phyloP scores from a whole-genome alignment of 2,797 vertebrate genomes.

The Phalloptychus januarius region DNA sequence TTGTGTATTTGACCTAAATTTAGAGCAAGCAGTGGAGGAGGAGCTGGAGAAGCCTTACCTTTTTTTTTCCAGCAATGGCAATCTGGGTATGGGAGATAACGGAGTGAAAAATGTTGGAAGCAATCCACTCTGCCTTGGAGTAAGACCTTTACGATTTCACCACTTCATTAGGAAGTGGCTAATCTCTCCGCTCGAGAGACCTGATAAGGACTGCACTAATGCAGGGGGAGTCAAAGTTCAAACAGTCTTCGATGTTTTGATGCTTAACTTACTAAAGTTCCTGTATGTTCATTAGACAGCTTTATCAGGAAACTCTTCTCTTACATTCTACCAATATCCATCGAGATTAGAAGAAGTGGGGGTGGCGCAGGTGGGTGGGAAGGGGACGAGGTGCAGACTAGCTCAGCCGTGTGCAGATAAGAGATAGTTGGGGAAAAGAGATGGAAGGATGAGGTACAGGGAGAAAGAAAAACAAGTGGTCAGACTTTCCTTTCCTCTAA shows the following conservation, averaged over 20 bases:
- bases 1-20: constrained; percentile 76
- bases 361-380: constrained; percentile 36
- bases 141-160: constrained; percentile 86
- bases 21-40: constrained; percentile 41
- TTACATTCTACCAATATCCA: constrained; percentile 87
- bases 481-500: constrained; percentile 59
- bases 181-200: constrained; percentile 83
- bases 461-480: constrained; percentile 61
- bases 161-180: constrained; percentile 89
- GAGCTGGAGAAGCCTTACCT: constrained; percentile 56
- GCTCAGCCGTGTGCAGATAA: constrained; percentile 79
- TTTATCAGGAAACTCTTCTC: constrained; percentile 88
- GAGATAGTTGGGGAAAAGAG: constrained; percentile 70
- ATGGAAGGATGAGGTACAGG: constrained; percentile 67
- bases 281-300: constrained; percentile 93
- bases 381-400: constrained; percentile 64
- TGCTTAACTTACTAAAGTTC: constrained; percentile 90
- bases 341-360: constrained; percentile 79
- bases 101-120: constrained; percentile 84
- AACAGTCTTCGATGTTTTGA: constrained; percentile 89
- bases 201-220: constrained; percentile 85
- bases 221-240: constrained; percentile 86
- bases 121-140: constrained; percentile 83
- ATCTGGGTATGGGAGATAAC: constrained; percentile 86
- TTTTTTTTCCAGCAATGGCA: constrained; percentile 66